Base-by-base conservation (phyloP, 2,888 invertebrate species). In the Phaedon cochleariae region DNA sequence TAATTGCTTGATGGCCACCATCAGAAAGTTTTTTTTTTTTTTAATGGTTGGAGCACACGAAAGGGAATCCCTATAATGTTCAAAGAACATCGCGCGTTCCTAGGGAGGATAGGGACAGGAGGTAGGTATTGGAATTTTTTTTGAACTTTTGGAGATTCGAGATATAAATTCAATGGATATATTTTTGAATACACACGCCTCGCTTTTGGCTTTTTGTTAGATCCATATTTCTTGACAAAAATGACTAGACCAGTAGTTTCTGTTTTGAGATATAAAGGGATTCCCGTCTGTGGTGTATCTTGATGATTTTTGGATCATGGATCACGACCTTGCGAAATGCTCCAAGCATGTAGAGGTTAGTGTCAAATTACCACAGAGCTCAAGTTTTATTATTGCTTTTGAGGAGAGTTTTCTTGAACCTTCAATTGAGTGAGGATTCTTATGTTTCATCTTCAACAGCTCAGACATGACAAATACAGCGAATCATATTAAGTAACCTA, bases 381-480 rank as follows among this genome's bases (percentile, higher is more conserved):
- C 20, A 48, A 7, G 7, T 48, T 17, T 48, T 17, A 17, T 6
- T 48, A 2, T 70, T 34, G 67, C 68, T 53, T 12, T n/a, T 4
- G 59, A 69, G 26, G 69, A 72, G 60, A 67, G 64, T 49, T 49
- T 18, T 1, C 26, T 59, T n/a, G n/a, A n/a, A 22, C 72, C 29
- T 46, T 54, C 4, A 48, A 62, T 45, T 29, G 49, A 20, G 57
- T 60, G n/a, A 45, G 61, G 62, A 68, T 71, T 51, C 37, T 63
- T 68, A 18, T 66, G 71, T n/a, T 68, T 70, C 53, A 59, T 71
- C 15, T 66, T 71, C 57, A 49, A 70, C 58, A 31, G 49, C 31
- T 18, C 46, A 3, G 12, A 6, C 15, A 49, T 59, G 49, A 7
- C n/a, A 10, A n/a, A n/a, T n/a, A n/a, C n/a, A n/a, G n/a, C n/a